Evolutionary conservation across 2,113 vertebrate species (phyloP).

Genomic region (Tylochromis polylepis): DNA sequence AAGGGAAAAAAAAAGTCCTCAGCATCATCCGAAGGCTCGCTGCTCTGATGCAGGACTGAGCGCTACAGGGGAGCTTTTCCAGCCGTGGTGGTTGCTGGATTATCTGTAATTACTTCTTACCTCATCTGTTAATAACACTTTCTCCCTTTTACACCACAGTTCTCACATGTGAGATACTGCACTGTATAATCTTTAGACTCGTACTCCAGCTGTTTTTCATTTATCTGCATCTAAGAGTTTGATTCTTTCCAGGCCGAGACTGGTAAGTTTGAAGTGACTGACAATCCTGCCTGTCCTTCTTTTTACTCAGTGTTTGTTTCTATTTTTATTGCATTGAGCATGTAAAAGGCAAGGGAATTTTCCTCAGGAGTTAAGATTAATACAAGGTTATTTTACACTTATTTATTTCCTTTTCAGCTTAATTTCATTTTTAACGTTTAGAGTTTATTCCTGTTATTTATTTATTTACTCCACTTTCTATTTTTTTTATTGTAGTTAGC

Average conservation of each 20-base stretch:
- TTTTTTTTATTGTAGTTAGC: too few relatives aligned
- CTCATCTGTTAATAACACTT: background rate
- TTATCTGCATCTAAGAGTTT: background rate
- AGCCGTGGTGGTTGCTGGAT: background rate
- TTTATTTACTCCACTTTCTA: background rate
- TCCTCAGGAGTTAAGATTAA: background rate
- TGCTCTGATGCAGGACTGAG: background rate
- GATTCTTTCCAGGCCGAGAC: background rate
- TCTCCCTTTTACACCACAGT: background rate
- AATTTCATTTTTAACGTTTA: background rate
- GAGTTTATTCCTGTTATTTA: background rate
- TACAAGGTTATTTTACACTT: background rate
- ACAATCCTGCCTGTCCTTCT: background rate
- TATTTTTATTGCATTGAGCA: background rate
- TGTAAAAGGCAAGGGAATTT: background rate
- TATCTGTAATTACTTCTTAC: background rate
- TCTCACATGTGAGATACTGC: background rate
- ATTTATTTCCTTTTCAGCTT: fast-evolving
- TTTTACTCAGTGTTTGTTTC: background rate
- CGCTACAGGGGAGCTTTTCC: background rate
- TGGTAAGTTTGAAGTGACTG: background rate
- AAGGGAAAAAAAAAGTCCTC: background rate
- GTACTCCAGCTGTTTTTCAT: background rate
- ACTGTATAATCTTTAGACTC: background rate
- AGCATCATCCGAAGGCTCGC: background rate